Conservation (phyloP, 2,888 invertebrate genomes). For the Carpatolechia fugitivella region DNA sequence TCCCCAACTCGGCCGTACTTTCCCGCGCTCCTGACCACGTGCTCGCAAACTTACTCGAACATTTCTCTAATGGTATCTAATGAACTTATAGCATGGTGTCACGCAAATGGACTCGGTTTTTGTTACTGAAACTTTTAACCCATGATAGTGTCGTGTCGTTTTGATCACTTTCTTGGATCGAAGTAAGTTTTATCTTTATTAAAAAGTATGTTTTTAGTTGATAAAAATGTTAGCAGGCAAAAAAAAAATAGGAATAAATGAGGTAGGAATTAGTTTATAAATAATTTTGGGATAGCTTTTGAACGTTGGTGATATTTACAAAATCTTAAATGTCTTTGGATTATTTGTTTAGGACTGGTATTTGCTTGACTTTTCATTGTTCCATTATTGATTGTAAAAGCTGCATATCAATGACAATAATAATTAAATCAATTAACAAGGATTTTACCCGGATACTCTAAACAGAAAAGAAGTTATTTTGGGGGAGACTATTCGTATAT, state of each 20-base stretch:
- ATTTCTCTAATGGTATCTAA: slow-evolving; percentile 24
- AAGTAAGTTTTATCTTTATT: slow-evolving; percentile 49
- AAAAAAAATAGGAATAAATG: no score
- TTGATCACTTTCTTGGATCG: slow-evolving; percentile 51
- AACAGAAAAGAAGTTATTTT: background rate
- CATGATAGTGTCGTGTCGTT: slow-evolving; percentile 60
- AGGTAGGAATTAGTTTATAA: background rate
- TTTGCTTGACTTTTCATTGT: slow-evolving; percentile 1
- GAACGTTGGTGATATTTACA: background rate
- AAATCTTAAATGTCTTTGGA: background rate
- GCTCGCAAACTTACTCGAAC: slow-evolving; percentile 39
- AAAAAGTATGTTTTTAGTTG: background rate
- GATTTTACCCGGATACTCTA: background rate
- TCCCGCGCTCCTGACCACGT: slow-evolving; percentile 64
- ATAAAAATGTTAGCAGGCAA: background rate
- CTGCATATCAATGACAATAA: background rate
- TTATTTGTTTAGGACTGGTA: slow-evolving; percentile 4
- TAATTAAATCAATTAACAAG: background rate
- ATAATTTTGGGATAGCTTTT: background rate
- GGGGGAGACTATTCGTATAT: no score
- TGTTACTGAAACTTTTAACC: slow-evolving; percentile 45
- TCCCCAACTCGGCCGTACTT: slow-evolving; percentile 39
- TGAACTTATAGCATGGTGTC: slow-evolving; percentile 34
- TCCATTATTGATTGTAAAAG: background rate
- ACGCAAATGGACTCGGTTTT: slow-evolving; percentile 18